phyloP scores from a whole-genome alignment of 2,888 invertebrate genomes.

The Drosophila nigritarsus region DNA sequence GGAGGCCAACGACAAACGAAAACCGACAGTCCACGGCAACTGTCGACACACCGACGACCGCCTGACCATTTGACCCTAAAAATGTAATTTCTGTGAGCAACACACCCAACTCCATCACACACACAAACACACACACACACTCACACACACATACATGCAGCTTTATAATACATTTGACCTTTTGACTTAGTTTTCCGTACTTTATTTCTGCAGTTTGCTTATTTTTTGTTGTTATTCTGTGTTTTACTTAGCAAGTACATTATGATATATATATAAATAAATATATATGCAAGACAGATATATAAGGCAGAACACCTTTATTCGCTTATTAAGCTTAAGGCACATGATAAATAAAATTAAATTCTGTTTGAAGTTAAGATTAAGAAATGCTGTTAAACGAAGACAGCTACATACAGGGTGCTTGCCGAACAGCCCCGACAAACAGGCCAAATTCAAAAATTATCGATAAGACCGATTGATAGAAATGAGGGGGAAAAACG shows the following conservation, averaged over 20 bases:
- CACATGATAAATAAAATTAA: neutral
- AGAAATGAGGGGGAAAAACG: neutral
- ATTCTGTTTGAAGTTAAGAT: neutral
- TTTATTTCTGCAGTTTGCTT: slow-evolving; percentile 28
- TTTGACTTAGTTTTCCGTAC: slow-evolving; percentile 68
- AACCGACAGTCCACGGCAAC: slow-evolving; percentile 15
- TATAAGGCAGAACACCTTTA: slow-evolving; percentile 30
- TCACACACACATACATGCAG: slow-evolving; percentile 16
- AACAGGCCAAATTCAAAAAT: neutral
- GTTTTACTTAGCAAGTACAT: slow-evolving; percentile 22
- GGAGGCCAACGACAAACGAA: slow-evolving; percentile 37
- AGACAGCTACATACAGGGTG: neutral
- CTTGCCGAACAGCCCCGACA: neutral
- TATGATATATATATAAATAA: neutral
- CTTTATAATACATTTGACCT: slow-evolving; percentile 73
- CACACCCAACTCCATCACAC: slow-evolving; percentile 44
- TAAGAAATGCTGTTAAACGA: neutral
- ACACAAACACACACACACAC: slow-evolving; percentile 19
- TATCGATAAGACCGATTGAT: neutral
- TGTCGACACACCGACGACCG: slow-evolving; percentile 48
- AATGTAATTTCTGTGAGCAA: slow-evolving; percentile 59
- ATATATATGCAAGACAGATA: neutral
- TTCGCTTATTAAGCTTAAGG: slow-evolving; percentile 11
- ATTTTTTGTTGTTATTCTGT: slow-evolving; percentile 3
- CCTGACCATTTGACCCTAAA: slow-evolving; percentile 68